Evolutionary conservation across 2,797 vertebrate genomes (phyloP).

Genomic region (Sebastes kiyomatsui): DNA sequence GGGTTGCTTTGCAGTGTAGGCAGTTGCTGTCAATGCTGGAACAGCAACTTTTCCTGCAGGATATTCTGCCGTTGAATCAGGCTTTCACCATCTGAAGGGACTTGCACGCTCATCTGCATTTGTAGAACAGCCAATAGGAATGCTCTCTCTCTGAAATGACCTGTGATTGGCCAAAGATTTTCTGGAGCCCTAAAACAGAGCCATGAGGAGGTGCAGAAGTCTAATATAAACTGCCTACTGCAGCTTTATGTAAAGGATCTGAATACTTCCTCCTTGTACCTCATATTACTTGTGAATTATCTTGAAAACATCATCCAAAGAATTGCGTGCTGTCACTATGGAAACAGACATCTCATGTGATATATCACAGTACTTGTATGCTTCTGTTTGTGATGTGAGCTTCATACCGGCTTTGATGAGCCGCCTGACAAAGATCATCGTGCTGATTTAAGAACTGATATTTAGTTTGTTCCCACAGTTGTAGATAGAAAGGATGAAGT

Average conservation of each 20-base stretch:
- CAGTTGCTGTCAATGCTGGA: neutral
- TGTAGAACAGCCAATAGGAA: neutral
- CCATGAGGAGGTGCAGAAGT: neutral
- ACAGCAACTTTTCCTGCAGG: neutral
- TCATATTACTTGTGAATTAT: conserved; percentile 14
- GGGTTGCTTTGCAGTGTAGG: neutral
- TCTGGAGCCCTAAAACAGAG: neutral
- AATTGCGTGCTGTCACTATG: conserved; percentile 29
- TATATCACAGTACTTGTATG: conserved; percentile 51
- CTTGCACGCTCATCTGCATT: neutral
- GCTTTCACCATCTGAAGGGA: neutral
- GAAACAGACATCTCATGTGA: conserved; percentile 44
- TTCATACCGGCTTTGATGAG: conserved; percentile 63
- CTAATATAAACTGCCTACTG: neutral
- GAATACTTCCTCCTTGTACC: neutral
- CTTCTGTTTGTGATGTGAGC: conserved; percentile 44
- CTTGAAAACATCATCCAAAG: conserved; percentile 31
- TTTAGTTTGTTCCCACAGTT: conserved; percentile 53
- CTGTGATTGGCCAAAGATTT: neutral
- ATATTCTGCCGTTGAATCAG: neutral
- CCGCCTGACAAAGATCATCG: conserved; percentile 50
- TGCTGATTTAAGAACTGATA: conserved; percentile 48
- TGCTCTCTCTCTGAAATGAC: neutral
- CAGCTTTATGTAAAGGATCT: neutral
- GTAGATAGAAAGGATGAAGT: conserved; percentile 22